phyloP scores from a whole-genome alignment of 2,113 vertebrate genomes.

The Merops nubicus region DNA sequence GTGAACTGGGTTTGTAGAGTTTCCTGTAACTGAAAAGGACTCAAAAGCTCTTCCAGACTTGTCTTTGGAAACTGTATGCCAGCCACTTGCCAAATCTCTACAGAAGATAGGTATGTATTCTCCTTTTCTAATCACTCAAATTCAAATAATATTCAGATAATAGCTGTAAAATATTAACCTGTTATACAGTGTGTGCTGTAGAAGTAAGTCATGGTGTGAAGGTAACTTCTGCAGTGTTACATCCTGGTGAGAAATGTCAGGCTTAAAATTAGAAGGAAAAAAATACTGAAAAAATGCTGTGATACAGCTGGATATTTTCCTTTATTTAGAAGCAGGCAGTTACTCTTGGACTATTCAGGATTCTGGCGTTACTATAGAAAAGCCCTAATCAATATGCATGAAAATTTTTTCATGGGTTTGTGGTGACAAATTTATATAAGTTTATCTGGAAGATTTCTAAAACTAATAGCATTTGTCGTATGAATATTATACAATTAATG shows the following conservation, averaged over 20 bases:
- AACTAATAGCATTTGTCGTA: slow-evolving; percentile 59
- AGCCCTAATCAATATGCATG: slow-evolving; percentile 41
- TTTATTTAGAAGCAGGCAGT: slow-evolving; percentile 19
- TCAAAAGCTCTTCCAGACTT: neutral
- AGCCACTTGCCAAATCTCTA: neutral
- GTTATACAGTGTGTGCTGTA: neutral
- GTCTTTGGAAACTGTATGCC: neutral
- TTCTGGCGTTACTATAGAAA: slow-evolving; percentile 21
- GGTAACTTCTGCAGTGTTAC: neutral
- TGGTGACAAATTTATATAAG: slow-evolving; percentile 68
- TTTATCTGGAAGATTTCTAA: slow-evolving; percentile 67
- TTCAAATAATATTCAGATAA: neutral
- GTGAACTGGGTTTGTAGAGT: neutral
- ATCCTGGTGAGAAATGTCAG: neutral
- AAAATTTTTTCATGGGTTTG: slow-evolving; percentile 43
- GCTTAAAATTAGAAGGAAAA: neutral
- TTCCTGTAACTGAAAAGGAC: neutral
- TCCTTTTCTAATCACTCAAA: neutral
- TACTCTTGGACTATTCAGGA: neutral
- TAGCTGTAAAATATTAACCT: slow-evolving; percentile 30
- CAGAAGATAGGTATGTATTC: neutral
- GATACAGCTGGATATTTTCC: slow-evolving; percentile 5
- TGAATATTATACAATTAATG: slow-evolving; percentile 65
- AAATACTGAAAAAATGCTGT: neutral
- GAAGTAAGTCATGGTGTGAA: neutral